Percentiles rank a stretch among this genome's conserved stretches.
Conservation (phyloP, 2,113 vertebrate genomes). For the Tragelaphus buxtoni region DNA sequence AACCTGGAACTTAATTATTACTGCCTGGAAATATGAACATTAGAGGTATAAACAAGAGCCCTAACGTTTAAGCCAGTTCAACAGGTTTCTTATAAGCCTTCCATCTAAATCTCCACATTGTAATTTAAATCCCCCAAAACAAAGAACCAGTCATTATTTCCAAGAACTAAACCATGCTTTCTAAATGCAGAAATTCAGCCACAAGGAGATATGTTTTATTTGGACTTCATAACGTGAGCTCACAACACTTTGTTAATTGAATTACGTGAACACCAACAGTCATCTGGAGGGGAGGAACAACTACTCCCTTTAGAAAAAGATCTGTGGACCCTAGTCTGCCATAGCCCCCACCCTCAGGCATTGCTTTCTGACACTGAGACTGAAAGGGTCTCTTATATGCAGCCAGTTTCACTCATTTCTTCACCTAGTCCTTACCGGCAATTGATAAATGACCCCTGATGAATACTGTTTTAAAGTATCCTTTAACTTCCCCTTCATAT, state of each 20-base stretch:
- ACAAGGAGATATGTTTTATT: background rate
- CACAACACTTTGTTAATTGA: background rate
- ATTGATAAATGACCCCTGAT: background rate
- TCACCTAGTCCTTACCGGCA: background rate
- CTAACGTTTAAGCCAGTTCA: background rate
- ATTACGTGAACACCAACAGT: background rate
- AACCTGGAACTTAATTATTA: background rate
- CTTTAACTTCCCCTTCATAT: background rate
- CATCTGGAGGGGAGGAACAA: background rate
- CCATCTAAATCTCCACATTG: background rate
- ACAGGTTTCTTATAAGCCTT: background rate
- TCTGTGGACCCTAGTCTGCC: background rate
- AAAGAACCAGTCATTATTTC: background rate
- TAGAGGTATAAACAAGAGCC: background rate
- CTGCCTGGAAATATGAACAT: background rate
- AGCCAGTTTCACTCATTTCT: background rate
- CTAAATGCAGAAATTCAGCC: background rate
- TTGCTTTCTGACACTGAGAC: background rate
- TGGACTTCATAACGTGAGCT: background rate
- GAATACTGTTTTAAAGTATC: background rate
- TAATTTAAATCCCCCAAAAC: background rate
- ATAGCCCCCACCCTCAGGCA: rapidly evolving
- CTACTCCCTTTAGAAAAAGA: background rate
- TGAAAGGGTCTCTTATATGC: background rate
- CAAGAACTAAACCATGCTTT: background rate